Conservation (phyloP, 2,888 invertebrate genomes). For the Aethes cnicana region DNA sequence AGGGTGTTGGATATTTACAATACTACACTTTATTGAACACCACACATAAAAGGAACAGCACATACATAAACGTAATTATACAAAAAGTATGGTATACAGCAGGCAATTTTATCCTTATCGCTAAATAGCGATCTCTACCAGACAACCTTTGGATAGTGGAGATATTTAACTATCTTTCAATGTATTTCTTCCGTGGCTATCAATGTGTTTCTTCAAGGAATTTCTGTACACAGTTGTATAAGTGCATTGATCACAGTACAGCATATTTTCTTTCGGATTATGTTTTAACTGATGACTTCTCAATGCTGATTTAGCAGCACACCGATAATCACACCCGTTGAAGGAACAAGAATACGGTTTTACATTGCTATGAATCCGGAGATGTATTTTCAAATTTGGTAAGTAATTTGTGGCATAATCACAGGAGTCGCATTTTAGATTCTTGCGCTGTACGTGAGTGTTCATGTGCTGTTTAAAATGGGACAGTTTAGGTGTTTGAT, state of each 20-base stretch:
- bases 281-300: conserved; percentile 51
- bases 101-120: no score
- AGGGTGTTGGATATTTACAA: no score
- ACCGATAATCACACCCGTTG: conserved; percentile 37
- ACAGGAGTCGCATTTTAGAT: conserved; percentile 41
- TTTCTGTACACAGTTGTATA: conserved; percentile 55
- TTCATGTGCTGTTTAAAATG: conserved; percentile 45
- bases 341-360: conserved; percentile 42
- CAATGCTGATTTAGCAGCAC: conserved; percentile 44
- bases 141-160: no score
- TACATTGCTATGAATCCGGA: conserved; percentile 42
- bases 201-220: conserved; percentile 48
- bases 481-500: conserved; percentile 43
- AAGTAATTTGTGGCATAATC: conserved; percentile 44
- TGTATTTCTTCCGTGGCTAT: conserved; percentile 45
- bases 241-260: conserved; percentile 55
- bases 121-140: no score
- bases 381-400: conserved; percentile 51
- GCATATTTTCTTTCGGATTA: conserved; percentile 42
- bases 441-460: conserved; percentile 39
- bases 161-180: conserved; percentile 27
- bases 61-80: no score
- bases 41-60: no score
- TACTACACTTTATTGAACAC: no score
- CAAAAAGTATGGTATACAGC: no score